Base-by-base conservation (phyloP, 2,888 invertebrate species). In the Xestia ashworthii region DNA sequence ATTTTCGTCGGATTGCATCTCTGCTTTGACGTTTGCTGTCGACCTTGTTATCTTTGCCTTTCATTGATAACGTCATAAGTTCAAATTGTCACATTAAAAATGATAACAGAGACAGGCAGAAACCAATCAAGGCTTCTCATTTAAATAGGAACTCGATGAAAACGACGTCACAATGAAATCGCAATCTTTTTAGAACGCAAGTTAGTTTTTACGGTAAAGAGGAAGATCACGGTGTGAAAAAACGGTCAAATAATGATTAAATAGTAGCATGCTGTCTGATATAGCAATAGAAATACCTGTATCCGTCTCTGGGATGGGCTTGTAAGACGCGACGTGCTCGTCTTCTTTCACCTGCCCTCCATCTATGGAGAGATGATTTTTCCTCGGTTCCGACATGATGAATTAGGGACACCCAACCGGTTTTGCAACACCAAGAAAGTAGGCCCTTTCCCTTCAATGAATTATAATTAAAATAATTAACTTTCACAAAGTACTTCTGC, bases 261-360 rank as follows among this genome's bases (percentile, higher is more conserved):
- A 44, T 46, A 32, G 3, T 38, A 69, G 12, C 50, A 48, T 53
- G 11, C 6, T 38, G 53, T n/a, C 55, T 58, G 19, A n/a, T 55
- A 55, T 12, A 64, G 66, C 32, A 41, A 76, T 74, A 14, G 69
- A 86, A 84, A 93, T 94, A 97, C 97, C 97, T 95, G 96, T 94
- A 92, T 97, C 97, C 86, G 96, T 92, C 89, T 97, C 97, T 81
- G 97, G 97, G 87, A 97, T 96, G 66, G 96, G 95, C 92, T 97
- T 97, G 92, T 97, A 97, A 58, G 97, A 92, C 66, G 94, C 92
- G 83, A 94, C 94, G 89, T 95, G 95, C 78, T 97, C 97, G 87
- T 96, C 97, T 83, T 96, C 96, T 89, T 96, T 97, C 94, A 95
- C 93, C 89, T 95, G 95, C 86, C 93, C 96, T 87, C 96, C 96